Percentiles rank a stretch among this genome's conserved stretches.
phyloP scores from a whole-genome alignment of 53 echinoderm and acorn worm genomes.

The Pentamera pediparva region DNA sequence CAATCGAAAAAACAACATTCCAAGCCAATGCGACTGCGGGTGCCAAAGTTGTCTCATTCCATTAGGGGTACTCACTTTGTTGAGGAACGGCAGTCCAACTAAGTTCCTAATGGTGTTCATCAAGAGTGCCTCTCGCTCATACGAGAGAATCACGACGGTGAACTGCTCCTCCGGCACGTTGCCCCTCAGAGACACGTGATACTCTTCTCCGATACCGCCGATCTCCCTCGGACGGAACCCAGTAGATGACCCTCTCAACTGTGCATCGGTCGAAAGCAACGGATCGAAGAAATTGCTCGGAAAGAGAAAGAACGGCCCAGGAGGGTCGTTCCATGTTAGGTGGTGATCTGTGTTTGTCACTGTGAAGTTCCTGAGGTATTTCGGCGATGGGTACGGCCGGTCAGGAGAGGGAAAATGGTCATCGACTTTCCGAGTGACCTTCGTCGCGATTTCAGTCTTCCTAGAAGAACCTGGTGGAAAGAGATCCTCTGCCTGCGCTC shows the following conservation, averaged over 20 bases:
- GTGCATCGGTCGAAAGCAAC: constrained; percentile 72
- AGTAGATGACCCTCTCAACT: constrained; percentile 68
- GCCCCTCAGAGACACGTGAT: constrained; percentile 76
- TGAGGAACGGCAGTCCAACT: constrained; percentile 79
- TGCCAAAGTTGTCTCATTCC: too few species aligned
- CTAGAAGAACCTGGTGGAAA: constrained; percentile 57
- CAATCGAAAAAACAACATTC: too few species aligned
- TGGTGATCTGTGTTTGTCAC: constrained; percentile 46
- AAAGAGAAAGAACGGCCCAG: constrained; percentile 69
- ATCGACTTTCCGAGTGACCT: constrained; percentile 61
- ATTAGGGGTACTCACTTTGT: constrained; percentile 95
- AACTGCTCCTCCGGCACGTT: constrained; percentile 86
- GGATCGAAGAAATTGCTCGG: constrained; percentile 84
- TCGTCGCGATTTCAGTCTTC: constrained; percentile 53
- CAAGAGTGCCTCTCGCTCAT: constrained; percentile 77
- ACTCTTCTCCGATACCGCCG: constrained; percentile 83
- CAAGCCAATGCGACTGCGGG: too few species aligned
- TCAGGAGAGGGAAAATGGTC: constrained; percentile 76
- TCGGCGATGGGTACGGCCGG: constrained; percentile 72
- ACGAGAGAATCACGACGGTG: constrained; percentile 85
- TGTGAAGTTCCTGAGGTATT: constrained; percentile 79
- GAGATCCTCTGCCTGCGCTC: constrained; percentile 52
- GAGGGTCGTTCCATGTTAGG: constrained; percentile 64
- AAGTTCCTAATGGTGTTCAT: constrained; percentile 72
- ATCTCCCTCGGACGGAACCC: constrained; percentile 80